These are phyloP conservation scores for Leucoraja erinaceus DNA, from an alignment of 2,113 vertebrate species.

Conservation along the genomic window DNA sequence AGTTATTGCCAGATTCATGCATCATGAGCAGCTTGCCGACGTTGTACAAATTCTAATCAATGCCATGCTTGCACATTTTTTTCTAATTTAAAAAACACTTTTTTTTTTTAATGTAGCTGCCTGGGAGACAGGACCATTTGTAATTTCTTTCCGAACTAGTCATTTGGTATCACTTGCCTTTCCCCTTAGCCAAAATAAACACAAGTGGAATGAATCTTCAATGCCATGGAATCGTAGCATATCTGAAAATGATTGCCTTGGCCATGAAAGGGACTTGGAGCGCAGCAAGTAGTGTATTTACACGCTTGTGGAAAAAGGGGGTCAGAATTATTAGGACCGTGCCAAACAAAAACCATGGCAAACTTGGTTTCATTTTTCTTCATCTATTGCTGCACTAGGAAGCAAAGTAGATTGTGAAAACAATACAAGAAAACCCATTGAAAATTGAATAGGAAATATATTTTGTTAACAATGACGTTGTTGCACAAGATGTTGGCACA, in stretches of 20 bases:
- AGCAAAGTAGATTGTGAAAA: not conserved
- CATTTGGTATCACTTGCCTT: not conserved
- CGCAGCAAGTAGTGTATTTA: not conserved
- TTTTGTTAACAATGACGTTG: not conserved
- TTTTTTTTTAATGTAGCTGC: not conserved
- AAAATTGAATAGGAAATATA: not conserved
- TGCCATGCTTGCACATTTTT: not conserved
- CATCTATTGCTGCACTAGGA: not conserved
- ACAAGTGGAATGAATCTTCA: not conserved
- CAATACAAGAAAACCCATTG: not conserved
- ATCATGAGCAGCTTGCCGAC: not conserved
- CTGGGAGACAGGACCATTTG: not conserved
- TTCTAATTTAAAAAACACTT: not conserved
- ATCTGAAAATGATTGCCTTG: not conserved
- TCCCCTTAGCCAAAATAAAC: not conserved
- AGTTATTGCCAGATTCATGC: not conserved
- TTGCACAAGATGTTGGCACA: not conserved
- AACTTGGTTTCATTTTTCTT: not conserved
- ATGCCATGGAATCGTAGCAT: no score
- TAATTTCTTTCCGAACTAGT: not conserved
- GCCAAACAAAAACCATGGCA: not conserved
- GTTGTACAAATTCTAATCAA: not conserved
- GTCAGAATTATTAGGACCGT: not conserved
- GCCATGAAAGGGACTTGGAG: not conserved
- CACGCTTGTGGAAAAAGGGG: not conserved